phyloP scores from a whole-genome alignment of 2,797 vertebrate species.

The Rousettus madagascariensis region DNA sequence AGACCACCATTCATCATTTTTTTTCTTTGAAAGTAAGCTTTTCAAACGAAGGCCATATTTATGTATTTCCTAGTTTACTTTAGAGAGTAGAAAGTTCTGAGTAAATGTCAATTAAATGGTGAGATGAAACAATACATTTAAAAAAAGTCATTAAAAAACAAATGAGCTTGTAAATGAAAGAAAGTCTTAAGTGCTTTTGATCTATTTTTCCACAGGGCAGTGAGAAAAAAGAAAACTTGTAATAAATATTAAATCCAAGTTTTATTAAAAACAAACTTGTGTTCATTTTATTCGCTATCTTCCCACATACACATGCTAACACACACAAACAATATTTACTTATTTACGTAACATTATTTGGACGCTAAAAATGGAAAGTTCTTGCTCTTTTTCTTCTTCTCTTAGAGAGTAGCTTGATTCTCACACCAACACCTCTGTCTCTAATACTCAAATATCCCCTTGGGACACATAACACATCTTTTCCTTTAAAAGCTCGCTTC shows the following conservation, averaged over 20 bases:
- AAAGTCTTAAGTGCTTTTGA: background rate
- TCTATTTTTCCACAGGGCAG: background rate
- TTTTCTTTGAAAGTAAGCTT: background rate
- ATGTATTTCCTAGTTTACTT: background rate
- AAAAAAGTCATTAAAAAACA: background rate
- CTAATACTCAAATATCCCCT: background rate
- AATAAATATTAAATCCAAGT: background rate
- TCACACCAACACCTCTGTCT: background rate
- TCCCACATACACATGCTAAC: background rate
- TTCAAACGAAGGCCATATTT: background rate
- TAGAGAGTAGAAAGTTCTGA: background rate
- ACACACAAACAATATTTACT: background rate
- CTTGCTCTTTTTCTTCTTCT: background rate
- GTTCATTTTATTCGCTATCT: background rate
- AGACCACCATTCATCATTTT: background rate
- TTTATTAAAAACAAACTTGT: background rate
- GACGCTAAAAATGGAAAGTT: background rate
- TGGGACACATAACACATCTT: background rate
- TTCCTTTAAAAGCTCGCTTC: slow-evolving; percentile 5
- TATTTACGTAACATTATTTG: background rate
- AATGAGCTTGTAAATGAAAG: background rate
- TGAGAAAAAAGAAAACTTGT: background rate
- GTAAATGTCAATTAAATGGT: background rate
- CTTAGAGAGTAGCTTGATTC: background rate
- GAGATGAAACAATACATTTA: background rate